Conservation (phyloP, 2,797 vertebrate genomes). For the Pseudocheirus occidentalis region DNA sequence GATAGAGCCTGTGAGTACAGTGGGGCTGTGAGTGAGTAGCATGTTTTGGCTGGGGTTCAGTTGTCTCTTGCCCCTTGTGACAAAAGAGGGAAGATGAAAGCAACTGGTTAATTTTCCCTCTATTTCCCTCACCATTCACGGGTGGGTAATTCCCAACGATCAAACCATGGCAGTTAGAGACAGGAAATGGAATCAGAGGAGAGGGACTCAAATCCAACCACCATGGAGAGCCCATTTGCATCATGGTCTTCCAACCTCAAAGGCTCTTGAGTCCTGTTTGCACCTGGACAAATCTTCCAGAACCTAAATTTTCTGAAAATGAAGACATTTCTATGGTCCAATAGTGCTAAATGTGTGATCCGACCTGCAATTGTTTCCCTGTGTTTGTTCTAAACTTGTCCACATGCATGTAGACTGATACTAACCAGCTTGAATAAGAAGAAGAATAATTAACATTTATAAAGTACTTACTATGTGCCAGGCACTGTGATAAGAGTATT, state of each 20-base stretch:
- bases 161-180: conserved; percentile 75
- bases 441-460: background rate
- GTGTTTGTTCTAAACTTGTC: background rate
- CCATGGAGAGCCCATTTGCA: conserved; percentile 27
- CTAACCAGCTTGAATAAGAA: background rate
- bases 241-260: background rate
- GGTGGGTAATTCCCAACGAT: conserved; percentile 80
- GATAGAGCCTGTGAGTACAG: background rate
- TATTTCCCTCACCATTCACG: conserved; percentile 84
- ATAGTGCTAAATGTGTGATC: background rate
- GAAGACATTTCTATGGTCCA: background rate
- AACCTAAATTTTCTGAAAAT: background rate
- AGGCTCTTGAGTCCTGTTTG: background rate
- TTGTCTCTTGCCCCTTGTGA: conserved; percentile 69
- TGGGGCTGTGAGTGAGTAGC: conserved; percentile 50
- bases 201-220: conserved; percentile 63
- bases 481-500: background rate
- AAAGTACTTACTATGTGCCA: background rate
- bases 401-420: background rate
- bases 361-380: background rate
- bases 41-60: conserved; percentile 53
- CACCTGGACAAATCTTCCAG: conserved; percentile 37
- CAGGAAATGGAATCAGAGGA: conserved; percentile 81
- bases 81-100: conserved; percentile 60
- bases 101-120: conserved; percentile 70